These are phyloP conservation scores for Propithecus coquereli DNA, from an alignment of 2,113 vertebrate genomes.

Conservation along the genomic window DNA sequence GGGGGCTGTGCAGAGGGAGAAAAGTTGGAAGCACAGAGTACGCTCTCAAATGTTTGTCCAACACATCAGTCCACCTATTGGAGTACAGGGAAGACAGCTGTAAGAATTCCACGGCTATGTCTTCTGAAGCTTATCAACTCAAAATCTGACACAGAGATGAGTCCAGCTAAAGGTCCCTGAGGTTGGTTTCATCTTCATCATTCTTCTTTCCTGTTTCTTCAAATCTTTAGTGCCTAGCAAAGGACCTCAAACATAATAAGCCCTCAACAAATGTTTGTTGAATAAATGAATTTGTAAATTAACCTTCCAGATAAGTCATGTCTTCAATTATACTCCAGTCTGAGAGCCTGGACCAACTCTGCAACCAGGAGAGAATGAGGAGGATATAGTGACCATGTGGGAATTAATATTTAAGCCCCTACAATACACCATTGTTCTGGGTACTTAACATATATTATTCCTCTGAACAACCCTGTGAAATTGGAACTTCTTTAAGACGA, in stretches of 20 bases:
- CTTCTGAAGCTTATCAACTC: not conserved
- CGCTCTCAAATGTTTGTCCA: rapidly evolving
- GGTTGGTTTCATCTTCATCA: not conserved
- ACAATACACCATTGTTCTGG: not conserved
- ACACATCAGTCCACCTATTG: too few relatives aligned
- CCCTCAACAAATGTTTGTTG: not conserved
- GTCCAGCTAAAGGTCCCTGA: too few relatives aligned
- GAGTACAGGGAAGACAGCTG: not conserved
- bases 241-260: not conserved
- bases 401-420: not conserved
- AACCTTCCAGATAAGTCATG: not conserved
- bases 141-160: not conserved
- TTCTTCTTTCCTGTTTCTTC: not conserved
- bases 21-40: not conserved
- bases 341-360: not conserved
- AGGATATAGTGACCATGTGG: too few relatives aligned
- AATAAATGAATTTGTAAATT: not conserved
- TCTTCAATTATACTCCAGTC: not conserved
- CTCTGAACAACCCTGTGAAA: not conserved
- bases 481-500: not conserved
- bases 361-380: not conserved
- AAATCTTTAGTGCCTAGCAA: not conserved
- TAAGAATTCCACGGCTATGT: not conserved
- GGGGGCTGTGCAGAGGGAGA: not conserved
- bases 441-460: not conserved